Evolutionary conservation across 2,888 invertebrate species (phyloP), one percentile per base, ranked within the genome.

Genomic region (Xylota sylvarum): DNA sequence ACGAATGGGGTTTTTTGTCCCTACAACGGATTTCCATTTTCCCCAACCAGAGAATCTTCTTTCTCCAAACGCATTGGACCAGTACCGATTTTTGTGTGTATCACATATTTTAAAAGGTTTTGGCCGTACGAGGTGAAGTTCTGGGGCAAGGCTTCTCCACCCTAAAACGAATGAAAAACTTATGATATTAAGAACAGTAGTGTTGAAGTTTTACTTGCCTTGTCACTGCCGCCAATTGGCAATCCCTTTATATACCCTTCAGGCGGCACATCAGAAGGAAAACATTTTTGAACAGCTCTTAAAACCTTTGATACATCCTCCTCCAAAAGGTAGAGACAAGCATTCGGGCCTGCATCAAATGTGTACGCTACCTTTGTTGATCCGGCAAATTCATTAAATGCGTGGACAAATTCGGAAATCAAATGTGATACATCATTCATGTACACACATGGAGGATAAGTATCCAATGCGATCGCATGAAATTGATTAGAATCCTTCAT

Each of bases 401-500:
- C 93, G 92, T 99, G 98, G 65, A 99, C 94, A 79, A 98, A 93
- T 81, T 96, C 94, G 4, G 96, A 94, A 72, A 99, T 96, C 27
- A 94, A 93, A 91, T 96, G 95, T 0, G 99, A 99, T 0, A 95
- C 94, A 90, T 98, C 97, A 90, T 96, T 98, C 96, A 99, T 95
- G 91, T 99, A 99, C 12, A 95, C 94, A 91, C 97, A 96, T 0
- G 99, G 99, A 19, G 99, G 99, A 93, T 95, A 98, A 0, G 99
- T 97, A 91, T 99, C 99, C 84, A 98, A 93, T 90, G 97, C 97
- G 30, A 97, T 94, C 0, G 98, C 98, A 94, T 99, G 99, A 90
- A 99, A 96, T 91, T 98, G 97, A 94, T 99, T 99, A 83, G 98
- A 98, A 90, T 99, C 99, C 92, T 95, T 96, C 97, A 99, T 99